Percentiles rank a stretch among this genome's conserved stretches.
Conservation (phyloP, 1,140 invertebrate genomes). For the Chironomus tepperi region DNA sequence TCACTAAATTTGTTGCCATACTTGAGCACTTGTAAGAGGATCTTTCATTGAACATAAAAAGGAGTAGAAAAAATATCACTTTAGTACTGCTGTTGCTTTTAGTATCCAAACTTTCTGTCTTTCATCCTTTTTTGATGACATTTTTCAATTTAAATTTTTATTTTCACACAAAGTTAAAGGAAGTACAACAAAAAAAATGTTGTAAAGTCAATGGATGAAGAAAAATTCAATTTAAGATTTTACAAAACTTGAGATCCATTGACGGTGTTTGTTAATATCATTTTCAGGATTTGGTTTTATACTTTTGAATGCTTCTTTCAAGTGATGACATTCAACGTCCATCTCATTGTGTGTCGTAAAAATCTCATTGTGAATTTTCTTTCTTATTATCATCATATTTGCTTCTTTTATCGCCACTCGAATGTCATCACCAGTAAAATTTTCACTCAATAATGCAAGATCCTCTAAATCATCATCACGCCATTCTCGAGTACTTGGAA, state of each 20-base stretch:
- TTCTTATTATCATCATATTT: constrained; percentile 52
- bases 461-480: constrained; percentile 41
- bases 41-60: neutral
- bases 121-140: neutral
- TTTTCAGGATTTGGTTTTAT: constrained; percentile 33
- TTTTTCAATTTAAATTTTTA: neutral
- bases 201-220: neutral
- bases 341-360: neutral
- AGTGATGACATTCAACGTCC: constrained; percentile 24
- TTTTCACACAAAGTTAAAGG: neutral
- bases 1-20: neutral
- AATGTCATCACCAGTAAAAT: constrained; percentile 64
- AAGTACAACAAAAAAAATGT: neutral
- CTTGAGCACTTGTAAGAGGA: neutral
- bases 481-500: constrained; percentile 40
- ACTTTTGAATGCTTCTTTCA: constrained; percentile 31
- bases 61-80: neutral
- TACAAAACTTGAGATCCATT: constrained; percentile 31
- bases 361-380: constrained; percentile 26
- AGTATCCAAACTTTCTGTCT: neutral
- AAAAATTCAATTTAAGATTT: constrained; percentile 27
- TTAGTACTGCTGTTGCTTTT: neutral
- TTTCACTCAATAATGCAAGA: constrained; percentile 42
- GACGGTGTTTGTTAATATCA: constrained; percentile 32
- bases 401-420: constrained; percentile 82